Evolutionary conservation across 2,888 invertebrate genomes (phyloP), one percentile per base, ranked within the genome.

Genomic region (Mythimna albipuncta): DNA sequence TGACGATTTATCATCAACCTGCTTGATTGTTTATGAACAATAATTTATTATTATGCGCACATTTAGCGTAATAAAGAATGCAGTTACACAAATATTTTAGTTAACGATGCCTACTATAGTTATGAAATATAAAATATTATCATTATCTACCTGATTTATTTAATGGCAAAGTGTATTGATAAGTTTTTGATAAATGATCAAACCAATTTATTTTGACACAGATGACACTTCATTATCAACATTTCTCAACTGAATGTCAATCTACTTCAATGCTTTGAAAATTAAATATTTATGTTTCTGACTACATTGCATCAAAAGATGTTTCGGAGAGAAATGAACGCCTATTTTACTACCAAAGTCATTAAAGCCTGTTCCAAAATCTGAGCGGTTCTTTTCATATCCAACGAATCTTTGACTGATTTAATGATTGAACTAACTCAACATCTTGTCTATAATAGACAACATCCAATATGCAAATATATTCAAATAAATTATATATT

Each of bases 401-500:
- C 69, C 13, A 64, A 58, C 57, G 35, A 26, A 78, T 73, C 62
- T 61, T 32, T 26, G 32, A 79, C 79, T 69, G 73, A 73, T 65
- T 72, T 77, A 81, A 81, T 66, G 78, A 77, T 85, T 78, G 68
- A 76, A 79, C 72, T 70, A 81, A 77, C 76, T 82, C 72, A 74
- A 69, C 73, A 61, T 67, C 62, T 74, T 77, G 69, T 86, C 75
- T 84, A 76, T 81, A 67, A 71, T 64, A 83, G 72, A 47, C 65
- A 77, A 75, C 73, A 77, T 81, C 72, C 61, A 86, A 79, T 83
- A 86, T 83, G 85, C 76, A 86, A 86, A 85, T 86, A 78, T 77
- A 72, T 72, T 73, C 76, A 72, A 79, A 83, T 85, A 81, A 85
- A 81, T 85, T 85, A 85, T 81, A 81, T 75, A 81, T 82, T 72